phyloP scores from a whole-genome alignment of 2,888 invertebrate species.

The Lycia hirtaria region DNA sequence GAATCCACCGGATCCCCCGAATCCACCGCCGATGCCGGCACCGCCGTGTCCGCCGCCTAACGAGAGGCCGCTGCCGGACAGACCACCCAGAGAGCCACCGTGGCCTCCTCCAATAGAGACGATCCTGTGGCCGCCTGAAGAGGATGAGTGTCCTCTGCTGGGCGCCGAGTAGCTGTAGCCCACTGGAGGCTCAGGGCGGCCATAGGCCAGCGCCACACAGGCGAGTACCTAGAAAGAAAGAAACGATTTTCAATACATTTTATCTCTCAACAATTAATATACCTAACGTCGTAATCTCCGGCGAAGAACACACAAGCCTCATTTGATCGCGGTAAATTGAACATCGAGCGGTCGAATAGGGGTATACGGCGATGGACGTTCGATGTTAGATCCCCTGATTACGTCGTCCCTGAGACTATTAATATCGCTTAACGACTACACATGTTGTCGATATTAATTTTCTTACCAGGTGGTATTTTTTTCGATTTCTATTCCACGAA shows the following conservation, averaged over 20 bases:
- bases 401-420: slow-evolving; percentile 22
- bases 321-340: slow-evolving; percentile 22
- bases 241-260: slow-evolving; percentile 26
- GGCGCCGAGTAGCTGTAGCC: slow-evolving; percentile 81
- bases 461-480: slow-evolving; percentile 3
- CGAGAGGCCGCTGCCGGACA: slow-evolving; percentile 58
- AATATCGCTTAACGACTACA: slow-evolving; percentile 22
- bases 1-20: slow-evolving; percentile 47
- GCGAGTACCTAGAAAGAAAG: slow-evolving; percentile 74
- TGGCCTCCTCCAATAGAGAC: slow-evolving; percentile 58
- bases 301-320: slow-evolving; percentile 24
- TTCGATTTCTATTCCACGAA: not conserved
- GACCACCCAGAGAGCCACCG: slow-evolving; percentile 39
- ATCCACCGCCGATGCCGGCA: slow-evolving; percentile 58
- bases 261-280: slow-evolving; percentile 15
- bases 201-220: slow-evolving; percentile 78
- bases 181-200: slow-evolving; percentile 81
- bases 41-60: slow-evolving; percentile 62
- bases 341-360: slow-evolving; percentile 11
- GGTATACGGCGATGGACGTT: slow-evolving; percentile 17
- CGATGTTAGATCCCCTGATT: slow-evolving; percentile 29
- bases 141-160: slow-evolving; percentile 56
- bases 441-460: slow-evolving; percentile 11
- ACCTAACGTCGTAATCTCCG: not conserved
- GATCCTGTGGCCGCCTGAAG: slow-evolving; percentile 59